A percentile compares a stretch with the other conserved stretches of the same genome.
These are phyloP conservation scores for Betta splendens DNA, from an alignment of 2,797 vertebrate genomes.

Conservation along the genomic window DNA sequence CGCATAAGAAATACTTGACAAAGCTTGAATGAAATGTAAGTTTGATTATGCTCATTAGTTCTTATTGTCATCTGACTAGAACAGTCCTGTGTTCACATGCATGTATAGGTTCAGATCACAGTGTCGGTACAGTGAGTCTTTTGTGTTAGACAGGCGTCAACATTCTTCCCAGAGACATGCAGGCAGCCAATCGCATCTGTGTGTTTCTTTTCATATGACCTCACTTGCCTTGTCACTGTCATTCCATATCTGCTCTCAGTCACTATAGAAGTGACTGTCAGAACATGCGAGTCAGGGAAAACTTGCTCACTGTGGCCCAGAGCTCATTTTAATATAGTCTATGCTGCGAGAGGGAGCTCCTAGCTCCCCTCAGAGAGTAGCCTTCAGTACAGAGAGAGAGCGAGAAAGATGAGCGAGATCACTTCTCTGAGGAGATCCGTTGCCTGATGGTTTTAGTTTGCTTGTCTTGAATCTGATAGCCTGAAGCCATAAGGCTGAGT, in stretches of 20 bases:
- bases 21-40: slow-evolving; percentile 55
- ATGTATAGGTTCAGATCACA: slow-evolving; percentile 9
- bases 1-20: too few relatives aligned
- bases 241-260: slow-evolving; percentile 36
- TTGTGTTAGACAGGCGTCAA: slow-evolving; percentile 41
- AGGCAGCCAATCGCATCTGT: slow-evolving; percentile 36
- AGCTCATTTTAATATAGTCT: slow-evolving; percentile 51
- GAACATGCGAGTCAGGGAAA: slow-evolving; percentile 34
- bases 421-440: slow-evolving; percentile 42
- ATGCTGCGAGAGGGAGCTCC: slow-evolving; percentile 21
- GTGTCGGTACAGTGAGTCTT: slow-evolving; percentile 28
- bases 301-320: slow-evolving; percentile 20
- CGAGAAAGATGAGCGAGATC: slow-evolving; percentile 32
- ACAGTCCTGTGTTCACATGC: slow-evolving; percentile 27
- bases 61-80: slow-evolving; percentile 52
- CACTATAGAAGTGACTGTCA: slow-evolving; percentile 45
- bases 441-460: slow-evolving; percentile 52
- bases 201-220: slow-evolving; percentile 33
- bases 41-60: too few relatives aligned
- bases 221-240: slow-evolving; percentile 46
- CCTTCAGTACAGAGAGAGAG: slow-evolving; percentile 39
- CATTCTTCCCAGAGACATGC: slow-evolving; percentile 47
- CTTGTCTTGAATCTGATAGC: slow-evolving; percentile 54
- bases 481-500: slow-evolving; percentile 60
- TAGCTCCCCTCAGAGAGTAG: slow-evolving; percentile 40